Evolutionary conservation across 2,888 invertebrate species (phyloP).

Genomic region (Sinelater perroti): DNA sequence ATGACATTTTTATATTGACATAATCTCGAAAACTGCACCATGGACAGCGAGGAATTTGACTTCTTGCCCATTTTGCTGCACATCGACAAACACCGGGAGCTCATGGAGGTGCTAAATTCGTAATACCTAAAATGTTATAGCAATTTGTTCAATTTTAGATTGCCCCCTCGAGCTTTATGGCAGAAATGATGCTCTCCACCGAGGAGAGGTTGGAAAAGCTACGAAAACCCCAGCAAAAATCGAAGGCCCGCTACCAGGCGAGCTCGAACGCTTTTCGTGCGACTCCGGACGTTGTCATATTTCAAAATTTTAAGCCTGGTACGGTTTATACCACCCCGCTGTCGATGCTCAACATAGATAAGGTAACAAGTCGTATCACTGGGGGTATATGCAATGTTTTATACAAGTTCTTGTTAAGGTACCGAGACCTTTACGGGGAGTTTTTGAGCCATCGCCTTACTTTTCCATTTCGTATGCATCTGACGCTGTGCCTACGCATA

Average conservation of each 20-base stretch:
- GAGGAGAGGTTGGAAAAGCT: conserved; percentile 53
- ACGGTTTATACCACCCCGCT: conserved; percentile 63
- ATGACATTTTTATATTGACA: no score
- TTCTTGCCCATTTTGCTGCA: conserved; percentile 44
- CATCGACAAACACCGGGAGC: conserved; percentile 29
- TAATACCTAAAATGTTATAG: no score
- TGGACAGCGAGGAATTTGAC: conserved; percentile 34
- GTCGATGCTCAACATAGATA: conserved; percentile 66
- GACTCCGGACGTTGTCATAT: conserved; percentile 66
- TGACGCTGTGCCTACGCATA: conserved; percentile 62
- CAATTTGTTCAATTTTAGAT: conserved; percentile 48
- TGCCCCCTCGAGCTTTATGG: conserved; percentile 52
- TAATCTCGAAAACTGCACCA: no score
- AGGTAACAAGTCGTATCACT: conserved; percentile 57
- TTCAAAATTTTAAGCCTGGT: conserved; percentile 68
- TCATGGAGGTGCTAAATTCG: conserved; percentile 28
- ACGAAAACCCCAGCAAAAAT: conserved; percentile 43
- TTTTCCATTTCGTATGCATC: conserved; percentile 64
- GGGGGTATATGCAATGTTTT: not conserved
- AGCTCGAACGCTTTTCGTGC: conserved; percentile 45
- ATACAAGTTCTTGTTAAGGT: conserved; percentile 56
- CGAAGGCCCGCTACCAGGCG: conserved; percentile 42
- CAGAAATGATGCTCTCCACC: conserved; percentile 53
- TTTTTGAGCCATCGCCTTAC: conserved; percentile 62
- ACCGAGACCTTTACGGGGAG: conserved; percentile 64